Evolutionary conservation across 2,113 vertebrate genomes (phyloP), one percentile per base, ranked within the genome.

Genomic region (Notechis scutatus): DNA sequence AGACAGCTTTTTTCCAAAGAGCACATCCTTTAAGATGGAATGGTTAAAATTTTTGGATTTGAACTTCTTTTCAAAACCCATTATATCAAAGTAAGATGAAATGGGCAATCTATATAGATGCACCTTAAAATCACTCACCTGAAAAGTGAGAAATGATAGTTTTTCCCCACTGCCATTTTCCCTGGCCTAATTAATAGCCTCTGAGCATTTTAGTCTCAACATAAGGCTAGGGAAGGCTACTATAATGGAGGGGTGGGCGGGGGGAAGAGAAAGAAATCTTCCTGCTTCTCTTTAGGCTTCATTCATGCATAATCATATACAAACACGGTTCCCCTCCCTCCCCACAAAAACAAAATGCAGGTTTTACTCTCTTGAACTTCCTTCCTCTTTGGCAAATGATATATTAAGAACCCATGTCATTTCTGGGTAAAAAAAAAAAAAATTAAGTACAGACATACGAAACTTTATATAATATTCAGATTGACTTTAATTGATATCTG

Each of bases 321-420:
- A 81, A 21, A 81, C 74, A 9, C 6, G 39, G 69, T 39, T 81
- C 34, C 69, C 3, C 0, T 39, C 69, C 69, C 34, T 81, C 69
- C 34, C 29, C 85, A 39, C 85, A 85, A 95, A 90, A 94, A 91
- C 90, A 94, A 94, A 92, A 94, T 81, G 5, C 91, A 81, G 64
- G 91, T 92, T 95, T 93, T 94, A 21, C 93, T 21, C n/a, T 93
- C 85, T 42, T 57, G 3, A 52, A 55, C 94, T 94, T 95, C 74
- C 61, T 96, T 96, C 90, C 89, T 96, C 93, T 74, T 55, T 89
- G 74, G 9, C 61, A 87, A 47, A 52, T 69, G 12, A 0, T 57
- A 5, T 90, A 91, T 89, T 91, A 56, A 96, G 54, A 95, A 93
- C 47, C 92, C 90, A 94, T 89, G 39, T 14, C 94, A 47, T 39